These are phyloP conservation scores for Metellina segmentata DNA, from an alignment of 2,888 invertebrate species.

Conservation along the genomic window DNA sequence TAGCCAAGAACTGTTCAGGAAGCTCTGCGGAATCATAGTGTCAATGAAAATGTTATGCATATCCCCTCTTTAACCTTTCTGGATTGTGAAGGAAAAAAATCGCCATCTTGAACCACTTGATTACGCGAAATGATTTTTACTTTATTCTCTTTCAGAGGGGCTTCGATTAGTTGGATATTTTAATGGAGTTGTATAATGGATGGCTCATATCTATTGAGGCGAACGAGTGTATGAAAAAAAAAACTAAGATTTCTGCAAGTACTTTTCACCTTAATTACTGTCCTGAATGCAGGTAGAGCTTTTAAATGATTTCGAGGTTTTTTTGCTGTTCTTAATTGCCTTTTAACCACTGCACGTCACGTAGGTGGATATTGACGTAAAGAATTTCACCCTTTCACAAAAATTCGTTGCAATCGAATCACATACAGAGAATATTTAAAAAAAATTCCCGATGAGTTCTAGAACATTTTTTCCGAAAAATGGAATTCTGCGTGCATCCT, in stretches of 20 bases:
- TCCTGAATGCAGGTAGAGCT: slow-evolving; percentile 7
- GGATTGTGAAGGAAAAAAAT: background rate
- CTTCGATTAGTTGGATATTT: slow-evolving; percentile 47
- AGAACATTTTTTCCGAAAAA: background rate
- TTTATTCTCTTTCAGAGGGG: background rate
- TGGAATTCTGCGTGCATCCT: background rate
- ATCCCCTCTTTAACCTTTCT: background rate
- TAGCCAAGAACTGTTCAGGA: background rate
- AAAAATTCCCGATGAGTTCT: slow-evolving; percentile 1
- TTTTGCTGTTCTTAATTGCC: slow-evolving; percentile 39
- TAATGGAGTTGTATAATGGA: slow-evolving; percentile 38
- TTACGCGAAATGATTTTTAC: slow-evolving; percentile 33
- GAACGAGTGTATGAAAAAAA: background rate
- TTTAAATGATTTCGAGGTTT: slow-evolving; percentile 52
- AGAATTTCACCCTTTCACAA: slow-evolving; percentile 24
- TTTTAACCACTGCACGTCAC: slow-evolving; percentile 53
- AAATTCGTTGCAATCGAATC: background rate
- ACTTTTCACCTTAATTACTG: slow-evolving; percentile 58
- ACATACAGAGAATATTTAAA: background rate
- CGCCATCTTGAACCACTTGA: slow-evolving; percentile 32
- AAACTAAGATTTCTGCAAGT: slow-evolving; percentile 11
- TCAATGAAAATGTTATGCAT: slow-evolving; percentile 18
- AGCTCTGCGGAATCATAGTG: background rate
- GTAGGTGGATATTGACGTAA: slow-evolving; percentile 22
- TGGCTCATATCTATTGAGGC: slow-evolving; percentile 15